These are phyloP conservation scores for Stylophora pistillata DNA, from an alignment of 64 coral and sea anemone species.

Conservation along the genomic window DNA sequence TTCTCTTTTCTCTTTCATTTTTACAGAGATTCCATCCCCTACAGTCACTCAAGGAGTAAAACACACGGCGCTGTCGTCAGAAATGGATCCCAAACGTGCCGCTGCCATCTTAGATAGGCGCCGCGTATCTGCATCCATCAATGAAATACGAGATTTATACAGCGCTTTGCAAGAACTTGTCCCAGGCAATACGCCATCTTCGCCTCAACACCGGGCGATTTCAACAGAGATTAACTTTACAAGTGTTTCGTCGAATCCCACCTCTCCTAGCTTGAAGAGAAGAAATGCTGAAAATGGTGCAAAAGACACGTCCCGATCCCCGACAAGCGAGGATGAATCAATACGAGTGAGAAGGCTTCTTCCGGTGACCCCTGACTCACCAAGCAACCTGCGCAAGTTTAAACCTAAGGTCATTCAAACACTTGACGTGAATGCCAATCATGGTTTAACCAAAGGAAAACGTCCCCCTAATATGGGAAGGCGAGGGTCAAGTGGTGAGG, in stretches of 20 bases:
- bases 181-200: constrained; percentile 23
- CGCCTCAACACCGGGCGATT: neutral
- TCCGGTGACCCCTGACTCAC: constrained; percentile 30
- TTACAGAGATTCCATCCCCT: neutral
- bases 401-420: constrained; percentile 12
- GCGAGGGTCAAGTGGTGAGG: constrained; percentile 21
- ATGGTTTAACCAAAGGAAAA: constrained; percentile 1
- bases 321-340: constrained; percentile 1
- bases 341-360: constrained; percentile 5
- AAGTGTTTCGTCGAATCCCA: constrained; percentile 20
- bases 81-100: constrained; percentile 26
- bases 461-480: neutral
- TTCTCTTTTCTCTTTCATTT: neutral
- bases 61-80: neutral
- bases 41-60: neutral
- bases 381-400: constrained; percentile 12
- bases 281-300: neutral
- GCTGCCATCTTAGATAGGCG: constrained; percentile 15
- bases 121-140: constrained; percentile 46
- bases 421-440: constrained; percentile 30
- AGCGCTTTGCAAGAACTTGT: constrained; percentile 66
- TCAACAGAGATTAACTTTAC: neutral
- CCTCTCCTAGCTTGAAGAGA: neutral
- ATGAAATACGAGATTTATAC: constrained; percentile 59
- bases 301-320: neutral